Conservation (phyloP, 2,888 invertebrate genomes). For the Hypomecis punctinalis region DNA sequence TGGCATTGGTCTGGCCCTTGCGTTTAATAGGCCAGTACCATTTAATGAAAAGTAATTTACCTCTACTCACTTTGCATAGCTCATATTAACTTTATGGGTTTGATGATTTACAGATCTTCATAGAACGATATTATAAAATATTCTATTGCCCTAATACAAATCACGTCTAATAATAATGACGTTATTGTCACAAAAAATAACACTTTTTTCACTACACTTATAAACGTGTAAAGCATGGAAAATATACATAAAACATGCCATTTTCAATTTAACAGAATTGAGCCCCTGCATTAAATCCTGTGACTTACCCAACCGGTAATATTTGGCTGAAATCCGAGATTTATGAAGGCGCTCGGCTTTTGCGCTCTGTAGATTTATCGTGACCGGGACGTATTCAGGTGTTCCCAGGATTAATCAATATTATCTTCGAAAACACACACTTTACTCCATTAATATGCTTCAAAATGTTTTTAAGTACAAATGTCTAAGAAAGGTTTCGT, state of each 20-base stretch:
- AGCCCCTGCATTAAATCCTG: constrained; percentile 9
- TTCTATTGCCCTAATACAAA: too few species aligned
- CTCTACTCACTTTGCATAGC: too few species aligned
- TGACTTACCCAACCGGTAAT: constrained; percentile 20
- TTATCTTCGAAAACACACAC: background rate
- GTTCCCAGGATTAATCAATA: constrained; percentile 1
- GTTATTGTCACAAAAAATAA: background rate
- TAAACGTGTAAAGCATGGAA: background rate
- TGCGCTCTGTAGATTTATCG: constrained; percentile 15
- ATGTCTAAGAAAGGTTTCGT: too few species aligned
- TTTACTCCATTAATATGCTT: too few species aligned
- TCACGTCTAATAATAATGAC: too few species aligned
- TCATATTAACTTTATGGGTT: background rate
- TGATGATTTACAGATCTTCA: background rate
- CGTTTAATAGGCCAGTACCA: background rate
- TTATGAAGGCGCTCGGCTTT: constrained; percentile 18
- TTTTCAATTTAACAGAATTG: constrained; percentile 5
- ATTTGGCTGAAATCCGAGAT: constrained; percentile 22
- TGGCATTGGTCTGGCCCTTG: background rate
- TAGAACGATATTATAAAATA: too few species aligned
- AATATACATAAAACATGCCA: background rate
- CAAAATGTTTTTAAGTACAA: too few species aligned
- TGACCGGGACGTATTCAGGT: constrained; percentile 8
- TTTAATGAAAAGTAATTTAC: background rate
- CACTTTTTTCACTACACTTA: background rate